Conservation (phyloP, 2,113 vertebrate genomes). For the Entelurus aequoreus region DNA sequence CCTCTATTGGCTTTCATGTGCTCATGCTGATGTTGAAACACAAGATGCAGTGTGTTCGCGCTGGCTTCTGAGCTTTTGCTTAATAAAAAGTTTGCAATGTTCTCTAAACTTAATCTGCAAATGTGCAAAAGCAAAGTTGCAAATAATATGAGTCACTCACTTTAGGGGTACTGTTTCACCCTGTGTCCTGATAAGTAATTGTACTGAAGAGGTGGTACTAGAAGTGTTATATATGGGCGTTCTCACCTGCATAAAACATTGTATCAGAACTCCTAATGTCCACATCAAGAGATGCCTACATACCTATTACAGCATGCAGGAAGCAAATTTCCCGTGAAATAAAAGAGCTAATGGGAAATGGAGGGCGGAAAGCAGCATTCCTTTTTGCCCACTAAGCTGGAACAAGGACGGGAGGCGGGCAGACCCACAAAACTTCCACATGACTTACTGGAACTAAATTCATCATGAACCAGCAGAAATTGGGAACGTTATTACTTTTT, state of each 20-base stretch:
- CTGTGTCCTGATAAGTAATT: constrained; percentile 59
- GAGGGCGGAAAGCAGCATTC: constrained; percentile 59
- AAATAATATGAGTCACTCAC: constrained; percentile 61
- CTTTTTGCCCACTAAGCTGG: constrained; percentile 53
- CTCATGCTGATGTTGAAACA: constrained; percentile 29
- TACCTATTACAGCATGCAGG: constrained; percentile 74
- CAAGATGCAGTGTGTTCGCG: constrained; percentile 14
- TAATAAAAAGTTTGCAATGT: constrained; percentile 20
- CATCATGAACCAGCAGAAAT: constrained; percentile 20
- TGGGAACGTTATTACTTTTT: neutral
- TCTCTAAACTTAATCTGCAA: constrained; percentile 19
- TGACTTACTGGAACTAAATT: constrained; percentile 33
- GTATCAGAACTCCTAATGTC: constrained; percentile 68
- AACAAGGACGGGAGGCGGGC: constrained; percentile 43
- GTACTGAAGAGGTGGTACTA: constrained; percentile 59
- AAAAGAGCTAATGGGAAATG: constrained; percentile 75
- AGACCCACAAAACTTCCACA: constrained; percentile 42
- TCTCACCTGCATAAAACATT: constrained; percentile 69
- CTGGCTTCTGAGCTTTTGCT: constrained; percentile 7
- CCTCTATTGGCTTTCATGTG: constrained; percentile 6
- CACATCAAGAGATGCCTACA: constrained; percentile 71
- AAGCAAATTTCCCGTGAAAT: constrained; percentile 79
- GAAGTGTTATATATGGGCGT: constrained; percentile 74
- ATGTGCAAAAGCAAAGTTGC: constrained; percentile 10
- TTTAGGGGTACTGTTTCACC: constrained; percentile 46